Base-by-base conservation (phyloP, 2,797 vertebrate species). In the Mionectes olivaceus region DNA sequence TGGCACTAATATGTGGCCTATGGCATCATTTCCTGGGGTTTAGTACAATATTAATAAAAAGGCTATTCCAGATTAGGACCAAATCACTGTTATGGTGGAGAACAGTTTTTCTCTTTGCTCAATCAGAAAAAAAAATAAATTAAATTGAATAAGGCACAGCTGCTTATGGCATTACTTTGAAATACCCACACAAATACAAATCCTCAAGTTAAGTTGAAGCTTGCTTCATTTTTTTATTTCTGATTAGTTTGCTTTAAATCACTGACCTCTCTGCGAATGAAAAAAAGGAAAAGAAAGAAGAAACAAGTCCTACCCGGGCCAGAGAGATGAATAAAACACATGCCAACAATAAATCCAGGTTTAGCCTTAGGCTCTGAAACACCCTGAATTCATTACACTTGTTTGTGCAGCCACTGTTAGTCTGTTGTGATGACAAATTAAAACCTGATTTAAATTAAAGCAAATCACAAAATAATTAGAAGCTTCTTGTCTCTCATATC, bases 21-120 rank as follows among this genome's bases (percentile, higher is more conserved):
- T 97, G 96, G 91, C 96, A 97, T 97, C 94, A 97, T 98, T 98
- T 98, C 97, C 97, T 97, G 96, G 91, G 95, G 89, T 97, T 98
- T 98, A 98, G 96, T 93, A 82, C 63, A 94, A 97, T 95, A 96
- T 97, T 97, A 98, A 98, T 97, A 96, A 97, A 97, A 95, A 75
- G 46, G 49, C 85, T 96, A 96, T 93, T 97, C 69, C 91, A 97
- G 96, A 97, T 97, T 96, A 97, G 49, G 87, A 80, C 83, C 71
- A 96, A 92, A 96, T 91, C 91, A 95, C 76, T 88, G 95, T 56
- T 82, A 24, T 57, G 56, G 83, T 86, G 64, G 80, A 90, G 94
- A 96, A 83, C 44, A 83, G 64, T 87, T 95, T 96, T 97, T 93
- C 76, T 84, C 83, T 94, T 95, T 97, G 47, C 89, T 93, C 55